Conservation (phyloP, 2,113 vertebrate species). For the Pandion haliaetus region DNA sequence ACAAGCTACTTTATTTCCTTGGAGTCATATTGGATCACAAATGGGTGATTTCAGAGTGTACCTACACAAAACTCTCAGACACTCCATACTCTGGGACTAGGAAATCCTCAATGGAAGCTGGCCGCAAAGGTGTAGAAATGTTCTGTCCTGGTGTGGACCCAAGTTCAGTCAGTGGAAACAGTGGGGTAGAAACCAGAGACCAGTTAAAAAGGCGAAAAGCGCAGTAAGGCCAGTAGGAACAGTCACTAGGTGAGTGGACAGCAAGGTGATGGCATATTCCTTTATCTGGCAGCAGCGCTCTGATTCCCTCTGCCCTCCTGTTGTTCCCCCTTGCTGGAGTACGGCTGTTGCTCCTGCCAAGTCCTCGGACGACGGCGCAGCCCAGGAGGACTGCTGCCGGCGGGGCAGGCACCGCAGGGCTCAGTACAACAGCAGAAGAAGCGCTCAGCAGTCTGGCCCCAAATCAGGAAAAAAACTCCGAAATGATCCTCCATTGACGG, state of each 20-base stretch:
- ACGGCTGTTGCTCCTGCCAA: neutral
- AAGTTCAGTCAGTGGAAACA: neutral
- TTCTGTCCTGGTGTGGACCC: neutral
- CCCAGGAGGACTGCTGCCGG: neutral
- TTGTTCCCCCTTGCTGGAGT: neutral
- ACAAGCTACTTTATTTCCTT: slow-evolving; percentile 62
- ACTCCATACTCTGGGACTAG: slow-evolving; percentile 50
- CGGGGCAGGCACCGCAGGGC: neutral
- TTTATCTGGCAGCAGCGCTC: neutral
- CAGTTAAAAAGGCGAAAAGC: neutral
- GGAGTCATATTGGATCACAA: slow-evolving; percentile 57
- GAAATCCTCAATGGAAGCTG: slow-evolving; percentile 46
- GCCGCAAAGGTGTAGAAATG: neutral
- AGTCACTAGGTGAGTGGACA: neutral
- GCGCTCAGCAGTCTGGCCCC: neutral
- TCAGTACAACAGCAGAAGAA: neutral
- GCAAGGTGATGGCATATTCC: neutral
- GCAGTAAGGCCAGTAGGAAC: neutral
- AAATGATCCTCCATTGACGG: neutral
- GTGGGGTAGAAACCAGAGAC: neutral
- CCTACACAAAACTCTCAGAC: slow-evolving; percentile 51
- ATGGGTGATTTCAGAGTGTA: slow-evolving; percentile 41
- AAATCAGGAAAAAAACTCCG: neutral
- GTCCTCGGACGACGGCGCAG: neutral
- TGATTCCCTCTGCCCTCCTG: neutral